A percentile compares a stretch with the other conserved stretches of the same genome.
phyloP scores from a whole-genome alignment of 2,888 invertebrate genomes.

The Drosophila seclusa region DNA sequence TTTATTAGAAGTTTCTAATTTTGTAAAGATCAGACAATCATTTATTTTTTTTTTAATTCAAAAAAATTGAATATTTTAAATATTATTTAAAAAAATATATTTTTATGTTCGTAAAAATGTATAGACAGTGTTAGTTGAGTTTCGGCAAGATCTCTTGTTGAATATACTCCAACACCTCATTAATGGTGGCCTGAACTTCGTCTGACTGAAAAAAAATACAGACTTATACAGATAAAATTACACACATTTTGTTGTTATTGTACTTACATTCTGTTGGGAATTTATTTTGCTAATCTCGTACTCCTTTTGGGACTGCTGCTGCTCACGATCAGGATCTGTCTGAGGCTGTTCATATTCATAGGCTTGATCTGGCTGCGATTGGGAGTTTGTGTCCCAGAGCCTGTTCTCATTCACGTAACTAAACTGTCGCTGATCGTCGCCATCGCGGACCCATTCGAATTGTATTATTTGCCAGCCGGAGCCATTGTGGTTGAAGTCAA shows the following conservation, averaged over 20 bases:
- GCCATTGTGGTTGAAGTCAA: constrained; percentile 80
- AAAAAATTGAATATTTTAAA: background rate
- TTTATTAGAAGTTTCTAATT: background rate
- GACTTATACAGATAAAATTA: background rate
- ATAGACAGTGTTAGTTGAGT: constrained; percentile 38
- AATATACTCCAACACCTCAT: constrained; percentile 77
- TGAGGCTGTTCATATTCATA: constrained; percentile 46
- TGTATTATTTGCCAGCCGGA: constrained; percentile 83
- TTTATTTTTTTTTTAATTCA: background rate
- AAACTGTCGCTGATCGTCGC: constrained; percentile 69
- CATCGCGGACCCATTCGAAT: constrained; percentile 82
- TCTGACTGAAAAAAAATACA: constrained; percentile 48
- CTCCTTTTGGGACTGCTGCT: background rate
- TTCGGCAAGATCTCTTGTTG: constrained; percentile 72
- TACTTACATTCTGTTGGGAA: constrained; percentile 55
- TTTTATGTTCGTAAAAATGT: background rate
- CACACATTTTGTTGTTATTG: background rate
- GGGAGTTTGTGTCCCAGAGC: constrained; percentile 75
- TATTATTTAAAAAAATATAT: background rate
- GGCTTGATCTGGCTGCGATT: constrained; percentile 3
- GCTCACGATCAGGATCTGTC: constrained; percentile 3
- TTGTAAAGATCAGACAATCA: background rate
- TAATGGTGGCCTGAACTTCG: constrained; percentile 67
- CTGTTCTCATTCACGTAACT: constrained; percentile 86
- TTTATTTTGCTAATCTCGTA: constrained; percentile 12